A percentile compares a stretch with the other conserved stretches of the same genome.
Evolutionary conservation across 2,113 vertebrate genomes (phyloP).

Genomic region (Eonycteris spelaea): DNA sequence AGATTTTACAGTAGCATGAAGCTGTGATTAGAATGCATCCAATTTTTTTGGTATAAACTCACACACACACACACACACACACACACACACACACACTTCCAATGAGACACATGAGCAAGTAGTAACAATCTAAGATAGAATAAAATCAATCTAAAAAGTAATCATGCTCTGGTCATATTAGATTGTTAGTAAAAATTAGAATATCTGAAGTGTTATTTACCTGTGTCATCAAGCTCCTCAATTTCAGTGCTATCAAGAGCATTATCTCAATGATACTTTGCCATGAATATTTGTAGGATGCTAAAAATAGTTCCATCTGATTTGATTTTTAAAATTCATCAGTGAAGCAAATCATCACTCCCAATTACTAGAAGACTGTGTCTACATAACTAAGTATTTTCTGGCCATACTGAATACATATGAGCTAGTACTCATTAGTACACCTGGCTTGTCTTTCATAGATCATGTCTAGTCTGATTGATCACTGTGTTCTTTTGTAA

Average conservation of each 20-base stretch:
- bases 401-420: not conserved
- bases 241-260: not conserved
- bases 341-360: slow-evolving; percentile 46
- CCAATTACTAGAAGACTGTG: slow-evolving; percentile 14
- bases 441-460: not conserved
- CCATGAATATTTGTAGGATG: not conserved
- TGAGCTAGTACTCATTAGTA: not conserved
- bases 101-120: not conserved
- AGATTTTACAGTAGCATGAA: not conserved
- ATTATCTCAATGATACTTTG: slow-evolving; percentile 18
- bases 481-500: not conserved
- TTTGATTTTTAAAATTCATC: slow-evolving; percentile 58
- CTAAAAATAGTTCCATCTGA: slow-evolving; percentile 56
- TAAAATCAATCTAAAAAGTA: not conserved
- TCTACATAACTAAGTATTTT: not conserved
- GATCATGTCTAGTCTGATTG: not conserved
- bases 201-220: not conserved
- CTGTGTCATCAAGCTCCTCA: not conserved
- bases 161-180: not conserved
- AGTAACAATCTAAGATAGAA: not conserved
- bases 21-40: not conserved
- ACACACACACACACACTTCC: not conserved
- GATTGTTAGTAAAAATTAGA: slow-evolving; percentile 23
- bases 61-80: not conserved
- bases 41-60: not conserved